phyloP scores from a whole-genome alignment of 2,113 vertebrate species.

The Xyliphius kryptos region DNA sequence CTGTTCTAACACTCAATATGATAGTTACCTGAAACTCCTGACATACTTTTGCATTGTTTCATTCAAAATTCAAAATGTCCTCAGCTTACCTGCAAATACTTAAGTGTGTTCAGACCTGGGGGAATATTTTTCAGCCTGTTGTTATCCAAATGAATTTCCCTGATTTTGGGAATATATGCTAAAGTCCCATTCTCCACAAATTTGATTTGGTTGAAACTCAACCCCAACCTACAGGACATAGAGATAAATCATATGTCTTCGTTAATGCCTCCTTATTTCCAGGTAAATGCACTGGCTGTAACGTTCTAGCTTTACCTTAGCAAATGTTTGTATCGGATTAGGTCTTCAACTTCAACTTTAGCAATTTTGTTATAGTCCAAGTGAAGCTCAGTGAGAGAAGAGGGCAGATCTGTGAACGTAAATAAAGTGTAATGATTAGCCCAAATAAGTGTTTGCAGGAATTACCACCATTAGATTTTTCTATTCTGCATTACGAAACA shows the following conservation, averaged over 20 bases:
- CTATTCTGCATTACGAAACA: no score
- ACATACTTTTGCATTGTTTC: no score
- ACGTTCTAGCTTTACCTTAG: constrained; percentile 67
- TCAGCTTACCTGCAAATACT: constrained; percentile 81
- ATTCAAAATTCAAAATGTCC: not conserved
- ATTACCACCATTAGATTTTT: not conserved
- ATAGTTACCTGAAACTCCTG: no score
- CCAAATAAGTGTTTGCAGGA: no score
- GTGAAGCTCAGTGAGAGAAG: constrained; percentile 82
- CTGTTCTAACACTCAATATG: no score
- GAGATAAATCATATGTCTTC: not conserved
- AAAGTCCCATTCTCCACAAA: constrained; percentile 90
- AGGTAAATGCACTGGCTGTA: no score
- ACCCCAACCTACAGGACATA: constrained; percentile 68
- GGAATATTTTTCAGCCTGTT: constrained; percentile 89
- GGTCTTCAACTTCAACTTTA: constrained; percentile 85
- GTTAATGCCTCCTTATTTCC: no score
- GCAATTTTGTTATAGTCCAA: constrained; percentile 92
- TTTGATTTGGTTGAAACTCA: constrained; percentile 89
- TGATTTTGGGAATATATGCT: constrained; percentile 74
- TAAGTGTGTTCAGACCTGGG: constrained; percentile 75
- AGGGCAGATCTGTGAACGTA: constrained; percentile 78
- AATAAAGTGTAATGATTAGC: no score
- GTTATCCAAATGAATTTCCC: constrained; percentile 86
- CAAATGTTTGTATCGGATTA: constrained; percentile 84